Evolutionary conservation across 2,888 invertebrate species (phyloP), one percentile per base, ranked within the genome.

Genomic region (Acanthosepion esculentum): DNA sequence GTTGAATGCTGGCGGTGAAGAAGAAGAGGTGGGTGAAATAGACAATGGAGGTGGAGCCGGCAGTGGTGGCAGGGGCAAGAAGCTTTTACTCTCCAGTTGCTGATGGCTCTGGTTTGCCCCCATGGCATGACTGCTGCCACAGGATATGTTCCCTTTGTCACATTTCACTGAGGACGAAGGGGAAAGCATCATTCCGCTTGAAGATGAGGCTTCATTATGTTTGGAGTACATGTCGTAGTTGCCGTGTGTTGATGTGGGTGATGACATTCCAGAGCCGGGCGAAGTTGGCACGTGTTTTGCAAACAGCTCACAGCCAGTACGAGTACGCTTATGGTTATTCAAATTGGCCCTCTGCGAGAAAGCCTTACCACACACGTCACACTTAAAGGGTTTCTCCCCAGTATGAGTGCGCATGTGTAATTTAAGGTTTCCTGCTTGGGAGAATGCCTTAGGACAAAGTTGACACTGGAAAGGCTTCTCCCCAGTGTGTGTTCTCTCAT

Each of bases 371-470:
- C 93, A 93, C 3, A n/a, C n/a, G 29, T 93, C 93, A 53, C 93
- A 93, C 93, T 93, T 93, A 53, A 93, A 93, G 29, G 93, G 93
- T 50, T 93, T 93, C n/a, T 93, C 93, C 18, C 93, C 93, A 3
- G 93, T 93, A n/a, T 93, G 93, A 53, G 93, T 93, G 29, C 93
- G 29, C 93, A 93, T 93, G 93, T 93, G 93, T 93, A 93, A 50
- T n/a, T 93, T 93, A 48, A 93, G 53, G 48, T 93, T 93, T 93
- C 93, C 93, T n/a, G 50, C 93, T 93, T 93, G 93, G n/a, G 93
- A 93, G 53, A 93, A 93, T n/a, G 93, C 93, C 29, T 93, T 93
- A 18, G 93, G 53, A 93, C 93, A 93, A 93, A 93, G 48, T 53
- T 93, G 93, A 29, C 93, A 93, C n/a, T 50, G 93, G 53, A 93